phyloP scores from a whole-genome alignment of 2,113 vertebrate genomes.

The Gnathochromis pfefferi region DNA sequence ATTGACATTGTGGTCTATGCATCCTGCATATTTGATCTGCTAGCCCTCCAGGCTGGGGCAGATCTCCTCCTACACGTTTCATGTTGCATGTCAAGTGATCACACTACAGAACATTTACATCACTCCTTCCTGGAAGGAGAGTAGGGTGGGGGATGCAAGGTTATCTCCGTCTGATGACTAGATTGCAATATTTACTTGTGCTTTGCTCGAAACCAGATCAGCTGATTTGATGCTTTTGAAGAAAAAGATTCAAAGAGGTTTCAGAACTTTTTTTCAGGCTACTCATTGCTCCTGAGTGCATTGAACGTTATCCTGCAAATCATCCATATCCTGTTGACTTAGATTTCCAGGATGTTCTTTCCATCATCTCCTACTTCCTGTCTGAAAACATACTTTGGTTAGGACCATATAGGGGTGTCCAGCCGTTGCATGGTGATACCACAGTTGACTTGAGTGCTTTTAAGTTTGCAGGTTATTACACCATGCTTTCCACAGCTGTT shows the following conservation, averaged over 20 bases:
- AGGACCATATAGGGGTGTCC: background rate
- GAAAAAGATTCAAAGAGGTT: background rate
- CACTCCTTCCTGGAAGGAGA: slow-evolving; percentile 46
- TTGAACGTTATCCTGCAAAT: slow-evolving; percentile 23
- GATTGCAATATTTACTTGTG: slow-evolving; percentile 46
- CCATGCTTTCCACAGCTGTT: background rate
- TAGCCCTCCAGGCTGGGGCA: background rate
- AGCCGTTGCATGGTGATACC: background rate
- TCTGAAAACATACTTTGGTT: background rate
- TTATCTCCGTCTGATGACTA: slow-evolving; percentile 28
- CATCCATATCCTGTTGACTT: slow-evolving; percentile 53
- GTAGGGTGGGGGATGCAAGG: background rate
- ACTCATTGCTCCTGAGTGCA: background rate
- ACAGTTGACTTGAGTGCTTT: background rate
- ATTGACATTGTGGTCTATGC: background rate
- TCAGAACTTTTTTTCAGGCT: background rate
- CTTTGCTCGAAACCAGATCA: slow-evolving; percentile 2
- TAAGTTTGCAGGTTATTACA: background rate
- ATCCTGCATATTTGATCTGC: background rate
- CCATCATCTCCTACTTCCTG: slow-evolving; percentile 39
- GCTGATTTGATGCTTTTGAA: slow-evolving; percentile 38
- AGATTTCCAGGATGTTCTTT: slow-evolving; percentile 26
- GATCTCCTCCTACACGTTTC: background rate
- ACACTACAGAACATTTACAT: slow-evolving; percentile 37
- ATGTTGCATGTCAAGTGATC: slow-evolving; percentile 1